A percentile compares a stretch with the other conserved stretches of the same genome.
These are phyloP conservation scores for Spodoptera exigua DNA, from an alignment of 2,888 invertebrate genomes.

Conservation along the genomic window DNA sequence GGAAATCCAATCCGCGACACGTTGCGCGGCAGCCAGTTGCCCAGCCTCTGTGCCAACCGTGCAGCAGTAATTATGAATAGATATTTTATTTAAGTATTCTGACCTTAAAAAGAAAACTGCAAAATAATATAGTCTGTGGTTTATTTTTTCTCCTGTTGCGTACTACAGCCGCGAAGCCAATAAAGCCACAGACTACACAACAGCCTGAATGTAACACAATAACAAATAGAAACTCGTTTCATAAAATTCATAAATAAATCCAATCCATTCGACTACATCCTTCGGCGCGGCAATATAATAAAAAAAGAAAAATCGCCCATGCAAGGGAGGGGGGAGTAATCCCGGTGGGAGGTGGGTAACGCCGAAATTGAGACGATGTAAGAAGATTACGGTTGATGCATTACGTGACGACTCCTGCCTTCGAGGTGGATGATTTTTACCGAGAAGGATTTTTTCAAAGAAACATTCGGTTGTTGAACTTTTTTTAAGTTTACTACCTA, in stretches of 20 bases:
- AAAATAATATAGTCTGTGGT: too few relatives aligned
- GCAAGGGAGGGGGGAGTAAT: conserved; percentile 71
- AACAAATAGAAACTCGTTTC: conserved; percentile 34
- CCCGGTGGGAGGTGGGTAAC: conserved; percentile 65
- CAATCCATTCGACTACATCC: conserved; percentile 58
- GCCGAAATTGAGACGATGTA: conserved; percentile 82
- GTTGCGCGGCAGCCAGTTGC: too few relatives aligned
- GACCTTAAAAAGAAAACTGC: too few relatives aligned
- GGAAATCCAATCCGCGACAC: too few relatives aligned
- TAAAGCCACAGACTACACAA: background rate
- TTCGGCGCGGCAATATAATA: conserved; percentile 53
- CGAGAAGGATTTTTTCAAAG: background rate
- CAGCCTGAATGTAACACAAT: background rate
- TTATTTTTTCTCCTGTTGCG: too few relatives aligned
- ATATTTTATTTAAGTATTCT: too few relatives aligned
- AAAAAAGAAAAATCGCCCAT: conserved; percentile 68
- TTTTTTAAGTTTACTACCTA: too few relatives aligned
- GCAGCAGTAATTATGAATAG: too few relatives aligned
- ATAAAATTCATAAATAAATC: conserved; percentile 50
- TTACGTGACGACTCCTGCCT: conserved; percentile 76
- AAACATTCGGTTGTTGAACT: too few relatives aligned
- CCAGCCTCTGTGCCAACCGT: too few relatives aligned
- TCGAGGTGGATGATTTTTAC: conserved; percentile 37
- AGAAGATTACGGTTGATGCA: conserved; percentile 86
- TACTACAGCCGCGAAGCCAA: background rate